Base-by-base conservation (phyloP, 1,140 invertebrate genomes). In the Holotrichia oblita region DNA sequence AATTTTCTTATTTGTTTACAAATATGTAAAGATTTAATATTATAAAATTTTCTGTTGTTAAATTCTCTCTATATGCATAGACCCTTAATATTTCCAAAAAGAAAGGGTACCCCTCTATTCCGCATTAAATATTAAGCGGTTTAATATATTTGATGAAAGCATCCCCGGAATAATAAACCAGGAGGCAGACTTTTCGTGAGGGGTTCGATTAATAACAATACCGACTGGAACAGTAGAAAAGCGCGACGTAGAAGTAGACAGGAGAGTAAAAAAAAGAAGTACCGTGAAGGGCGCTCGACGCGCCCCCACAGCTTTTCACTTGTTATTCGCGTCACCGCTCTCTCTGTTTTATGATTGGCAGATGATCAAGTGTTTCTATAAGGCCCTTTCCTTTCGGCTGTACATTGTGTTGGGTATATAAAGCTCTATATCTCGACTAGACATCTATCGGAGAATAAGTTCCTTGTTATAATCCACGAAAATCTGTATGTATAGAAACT, bases 271-370 rank as follows among this genome's bases (percentile, higher is more conserved):
- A 9, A 74, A 34, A n/a, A 44, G 34, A 74, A 27, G 14, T n/a
- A 42, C 42, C 14, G 17, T 24, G 41, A 55, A 76, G 80, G 78
- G 73, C 77, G 79, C 78, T 80, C 78, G 72, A 79, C 59, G 77
- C 82, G 78, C 82, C 81, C 80, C 80, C 41, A 44, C 22, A 20
- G 20, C 75, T 2, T 76, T 74, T 76, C 82, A 83, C 83, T 83
- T 83, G 83, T 83, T 83, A 82, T 82, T 79, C 83, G 83, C 83
- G 83, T 83, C 83, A 83, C 80, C 82, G 81, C 81, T 55, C 79
- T 73, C 80, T 81, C 80, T 81, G 79, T 81, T 83, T 82, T 80
- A 81, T 81, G 79, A 81, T 81, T 82, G 82, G 77, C 83, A 83
- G 81, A 83, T 83, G 83, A 83, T 83, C 83, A 83, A 83, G 83